Evolutionary conservation across 2,797 vertebrate species (phyloP), one percentile per base, ranked within the genome.

Genomic region (Chlorospingus semifuscus): DNA sequence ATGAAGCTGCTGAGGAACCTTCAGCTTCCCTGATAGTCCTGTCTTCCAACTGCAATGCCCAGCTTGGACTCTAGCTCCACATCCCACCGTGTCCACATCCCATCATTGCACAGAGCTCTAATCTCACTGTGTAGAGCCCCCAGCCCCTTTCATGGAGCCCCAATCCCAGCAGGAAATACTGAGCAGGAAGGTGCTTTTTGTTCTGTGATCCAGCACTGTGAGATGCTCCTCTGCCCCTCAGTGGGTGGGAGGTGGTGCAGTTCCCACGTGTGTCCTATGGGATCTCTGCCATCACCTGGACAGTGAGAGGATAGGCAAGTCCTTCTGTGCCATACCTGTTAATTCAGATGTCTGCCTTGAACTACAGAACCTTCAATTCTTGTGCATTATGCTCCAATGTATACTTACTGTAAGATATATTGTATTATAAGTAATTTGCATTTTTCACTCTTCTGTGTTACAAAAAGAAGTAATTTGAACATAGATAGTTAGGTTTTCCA

Each of bases 111-210:
- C 15, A 72, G 46, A 87, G 22, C 12, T 20, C 34, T 17, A 37
- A 2, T 7, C 10, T 39, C 24, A 36, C 11, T 1, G 2, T 24
- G 27, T 6, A 46, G 37, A 49, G 29, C 27, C 6, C 16, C 22
- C 55, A 22, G 4, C 14, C 22, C 11, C 9, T 24, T 7, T 2
- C 29, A 29, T 0, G 29, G 18, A 66, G 7, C n/a, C 29, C 27
- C 0, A 0, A 36, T n/a, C 44, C 29, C 60, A 57, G 9, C 32
- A 32, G 30, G 24, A 24, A 53, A 74, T 16, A 34, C 21, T 0
- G 2, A 52, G 23, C 18, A 72, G 36, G 37, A 56, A 56, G 12
- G 12, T 69, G 27, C 5, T 52, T 26, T 42, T 32, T 47, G 30
- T 34, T 41, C 29, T 47, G 26, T 27, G 7, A 30, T n/a, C 16